Evolutionary conservation across 2,797 vertebrate genomes (phyloP).

Genomic region (Crocidura indochinensis): DNA sequence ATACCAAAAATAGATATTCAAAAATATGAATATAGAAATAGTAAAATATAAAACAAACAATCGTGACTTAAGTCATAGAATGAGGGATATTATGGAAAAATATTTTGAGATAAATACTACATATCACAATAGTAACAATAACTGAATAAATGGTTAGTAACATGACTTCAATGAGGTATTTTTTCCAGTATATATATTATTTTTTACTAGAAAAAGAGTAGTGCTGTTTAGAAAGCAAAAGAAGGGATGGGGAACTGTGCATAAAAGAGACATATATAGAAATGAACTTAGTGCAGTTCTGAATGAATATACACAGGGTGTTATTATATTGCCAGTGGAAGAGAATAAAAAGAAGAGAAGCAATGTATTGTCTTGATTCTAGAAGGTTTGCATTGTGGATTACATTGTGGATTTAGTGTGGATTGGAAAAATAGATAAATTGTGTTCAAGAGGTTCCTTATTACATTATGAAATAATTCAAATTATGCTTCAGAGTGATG

Average conservation of each 20-base stretch:
- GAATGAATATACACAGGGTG: too few relatives aligned
- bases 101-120: not conserved
- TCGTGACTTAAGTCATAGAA: not conserved
- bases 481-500: not conserved
- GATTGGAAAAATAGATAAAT: not conserved
- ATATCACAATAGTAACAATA: not conserved
- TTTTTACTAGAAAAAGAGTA: too few relatives aligned
- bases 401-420: not conserved
- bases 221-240: not conserved
- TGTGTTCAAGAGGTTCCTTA: too few relatives aligned
- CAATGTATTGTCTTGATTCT: too few relatives aligned
- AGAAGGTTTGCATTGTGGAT: not conserved
- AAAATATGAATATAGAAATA: not conserved
- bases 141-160: constrained; percentile 3
- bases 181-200: too few relatives aligned
- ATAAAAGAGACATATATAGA: not conserved
- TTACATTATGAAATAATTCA: too few relatives aligned
- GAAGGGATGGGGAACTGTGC: not conserved
- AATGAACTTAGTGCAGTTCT: not conserved
- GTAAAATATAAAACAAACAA: constrained; percentile 15
- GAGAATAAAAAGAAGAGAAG: not conserved
- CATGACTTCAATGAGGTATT: not conserved
- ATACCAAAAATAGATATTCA: not conserved
- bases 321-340: not conserved
- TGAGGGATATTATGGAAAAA: not conserved